A percentile compares a stretch with the other conserved stretches of the same genome.
Evolutionary conservation across 2,888 invertebrate genomes (phyloP).

Genomic region (Itoplectis maculator): DNA sequence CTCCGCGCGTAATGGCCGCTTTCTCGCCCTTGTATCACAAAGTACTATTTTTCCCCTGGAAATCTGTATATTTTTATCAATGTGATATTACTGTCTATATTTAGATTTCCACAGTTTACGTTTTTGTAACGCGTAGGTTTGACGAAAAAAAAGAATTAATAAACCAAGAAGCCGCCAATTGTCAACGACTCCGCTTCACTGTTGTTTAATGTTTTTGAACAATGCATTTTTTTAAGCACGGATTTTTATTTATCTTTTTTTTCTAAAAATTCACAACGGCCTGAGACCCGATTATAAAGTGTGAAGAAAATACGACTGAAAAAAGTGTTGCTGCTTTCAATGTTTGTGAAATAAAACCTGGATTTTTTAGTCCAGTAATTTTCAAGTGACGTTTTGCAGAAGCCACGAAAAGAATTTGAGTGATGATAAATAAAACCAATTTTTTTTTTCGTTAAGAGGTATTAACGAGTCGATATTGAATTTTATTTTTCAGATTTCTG

Average conservation of each 20-base stretch:
- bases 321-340: background rate
- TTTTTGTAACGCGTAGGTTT: slow-evolving; percentile 36
- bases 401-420: background rate
- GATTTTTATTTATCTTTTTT: no score
- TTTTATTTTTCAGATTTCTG: slow-evolving; percentile 72
- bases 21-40: no score
- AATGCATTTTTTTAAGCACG: background rate
- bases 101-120: slow-evolving; percentile 19
- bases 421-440: background rate
- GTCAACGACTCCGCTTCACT: slow-evolving; percentile 4
- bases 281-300: background rate
- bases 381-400: background rate
- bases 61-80: background rate
- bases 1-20: no score
- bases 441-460: background rate
- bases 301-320: background rate
- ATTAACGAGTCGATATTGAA: slow-evolving; percentile 54
- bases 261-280: background rate
- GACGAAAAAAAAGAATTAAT: slow-evolving; percentile 23
- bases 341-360: background rate
- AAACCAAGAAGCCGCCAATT: slow-evolving; percentile 17
- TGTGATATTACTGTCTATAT: slow-evolving; percentile 15
- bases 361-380: background rate
- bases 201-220: slow-evolving; percentile 3
- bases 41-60: background rate